Conservation (phyloP, 2,113 vertebrate genomes). For the Panthera leo region DNA sequence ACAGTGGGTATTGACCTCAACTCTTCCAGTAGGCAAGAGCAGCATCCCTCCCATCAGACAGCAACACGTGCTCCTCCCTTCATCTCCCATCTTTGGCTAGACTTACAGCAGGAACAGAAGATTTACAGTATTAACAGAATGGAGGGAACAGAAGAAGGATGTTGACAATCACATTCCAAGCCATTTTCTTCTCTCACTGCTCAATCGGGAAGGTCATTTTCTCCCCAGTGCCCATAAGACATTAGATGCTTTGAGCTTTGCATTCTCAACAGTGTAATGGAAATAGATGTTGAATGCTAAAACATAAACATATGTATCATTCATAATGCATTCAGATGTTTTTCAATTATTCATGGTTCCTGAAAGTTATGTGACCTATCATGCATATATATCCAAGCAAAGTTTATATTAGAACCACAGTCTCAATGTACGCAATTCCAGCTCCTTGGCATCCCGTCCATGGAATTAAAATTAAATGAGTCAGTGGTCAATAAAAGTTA, state of each 20-base stretch:
- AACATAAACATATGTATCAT: conserved; percentile 75
- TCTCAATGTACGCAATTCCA: background rate
- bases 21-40: background rate
- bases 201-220: conserved; percentile 36
- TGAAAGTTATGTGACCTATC: conserved; percentile 72
- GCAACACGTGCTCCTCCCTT: background rate
- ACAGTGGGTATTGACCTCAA: too few species aligned
- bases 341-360: conserved; percentile 79
- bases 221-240: background rate
- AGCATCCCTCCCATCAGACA: background rate
- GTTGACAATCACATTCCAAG: background rate
- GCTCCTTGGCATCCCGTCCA: conserved; percentile 65
- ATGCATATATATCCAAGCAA: conserved; percentile 53
- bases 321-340: conserved; percentile 76
- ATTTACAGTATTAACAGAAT: background rate
- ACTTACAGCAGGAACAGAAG: conserved; percentile 19
- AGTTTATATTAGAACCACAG: conserved; percentile 67
- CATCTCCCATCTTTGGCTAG: background rate
- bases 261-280: conserved; percentile 59
- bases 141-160: background rate
- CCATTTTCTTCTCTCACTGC: background rate
- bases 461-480: conserved; percentile 78
- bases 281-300: conserved; percentile 70
- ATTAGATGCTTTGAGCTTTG: conserved; percentile 60
- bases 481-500: conserved; percentile 71